phyloP scores from a whole-genome alignment of 2,797 vertebrate species.

The Heteromormyrus szaboi region DNA sequence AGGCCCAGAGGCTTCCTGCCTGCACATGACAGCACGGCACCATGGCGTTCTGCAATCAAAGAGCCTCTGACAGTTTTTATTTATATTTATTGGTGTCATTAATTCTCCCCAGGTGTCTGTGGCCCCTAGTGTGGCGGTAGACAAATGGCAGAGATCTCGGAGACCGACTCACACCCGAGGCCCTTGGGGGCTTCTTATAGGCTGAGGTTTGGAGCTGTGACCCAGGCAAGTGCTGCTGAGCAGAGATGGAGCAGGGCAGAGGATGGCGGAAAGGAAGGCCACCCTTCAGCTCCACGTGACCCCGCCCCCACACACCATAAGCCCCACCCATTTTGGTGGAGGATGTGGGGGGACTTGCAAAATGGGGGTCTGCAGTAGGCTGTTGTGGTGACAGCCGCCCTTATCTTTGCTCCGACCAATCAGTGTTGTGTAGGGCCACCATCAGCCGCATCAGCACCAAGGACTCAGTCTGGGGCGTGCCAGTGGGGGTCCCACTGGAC shows the following conservation, averaged over 20 bases:
- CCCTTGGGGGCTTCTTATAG: background rate
- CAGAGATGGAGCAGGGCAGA: constrained; percentile 9
- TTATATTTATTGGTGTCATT: background rate
- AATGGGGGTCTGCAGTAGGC: background rate
- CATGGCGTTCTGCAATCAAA: background rate
- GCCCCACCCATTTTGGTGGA: constrained; percentile 39
- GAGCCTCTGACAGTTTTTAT: background rate
- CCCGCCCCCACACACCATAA: background rate
- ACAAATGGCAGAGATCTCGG: background rate
- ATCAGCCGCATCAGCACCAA: constrained; percentile 51
- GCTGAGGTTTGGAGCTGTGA: background rate
- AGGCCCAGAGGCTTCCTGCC: background rate
- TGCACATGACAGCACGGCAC: background rate
- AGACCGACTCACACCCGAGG: background rate
- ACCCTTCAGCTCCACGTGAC: background rate
- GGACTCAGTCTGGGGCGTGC: constrained; percentile 38
- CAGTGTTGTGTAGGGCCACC: background rate
- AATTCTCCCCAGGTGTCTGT: background rate
- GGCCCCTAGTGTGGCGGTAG: too few species aligned
- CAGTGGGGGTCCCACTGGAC: constrained; percentile 64
- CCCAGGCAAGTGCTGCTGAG: background rate
- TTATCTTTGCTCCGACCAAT: too few species aligned
- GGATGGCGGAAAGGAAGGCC: background rate
- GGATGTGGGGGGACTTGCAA: background rate
- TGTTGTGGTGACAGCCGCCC: background rate